Conservation (phyloP, 2,888 invertebrate species). For the Sabatieria punctata region DNA sequence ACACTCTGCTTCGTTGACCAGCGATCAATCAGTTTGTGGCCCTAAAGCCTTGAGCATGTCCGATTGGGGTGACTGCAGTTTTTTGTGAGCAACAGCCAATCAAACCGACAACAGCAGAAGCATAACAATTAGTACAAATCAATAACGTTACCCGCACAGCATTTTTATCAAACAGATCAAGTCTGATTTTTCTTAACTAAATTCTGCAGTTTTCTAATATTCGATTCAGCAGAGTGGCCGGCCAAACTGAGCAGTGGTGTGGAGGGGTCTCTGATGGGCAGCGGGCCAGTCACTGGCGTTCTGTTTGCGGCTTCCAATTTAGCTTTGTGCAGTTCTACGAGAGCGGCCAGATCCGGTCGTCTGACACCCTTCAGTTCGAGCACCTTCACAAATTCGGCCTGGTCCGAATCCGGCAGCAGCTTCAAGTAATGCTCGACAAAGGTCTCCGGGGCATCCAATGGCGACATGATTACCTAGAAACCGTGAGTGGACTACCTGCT, state of each 20-base stretch:
- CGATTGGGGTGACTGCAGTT: too few relatives aligned
- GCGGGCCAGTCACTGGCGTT: background rate
- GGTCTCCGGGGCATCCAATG: constrained; percentile 52
- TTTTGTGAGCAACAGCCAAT: too few relatives aligned
- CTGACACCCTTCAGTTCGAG: constrained; percentile 34
- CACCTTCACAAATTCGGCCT: constrained; percentile 71
- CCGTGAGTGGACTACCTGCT: too few relatives aligned
- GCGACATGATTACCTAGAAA: constrained; percentile 68
- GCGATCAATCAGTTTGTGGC: too few relatives aligned
- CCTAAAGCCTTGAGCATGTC: too few relatives aligned
- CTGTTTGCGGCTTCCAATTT: constrained; percentile 8
- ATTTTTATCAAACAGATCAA: too few relatives aligned
- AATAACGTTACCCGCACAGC: too few relatives aligned
- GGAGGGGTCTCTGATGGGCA: constrained; percentile 9
- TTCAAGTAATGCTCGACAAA: constrained; percentile 75
- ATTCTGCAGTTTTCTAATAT: constrained; percentile 45
- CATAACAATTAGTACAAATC: too few relatives aligned
- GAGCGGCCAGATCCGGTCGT: constrained; percentile 36
- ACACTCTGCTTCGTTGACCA: too few relatives aligned
- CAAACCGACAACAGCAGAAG: too few relatives aligned
- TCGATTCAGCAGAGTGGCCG: constrained; percentile 21
- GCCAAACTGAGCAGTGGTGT: constrained; percentile 15
- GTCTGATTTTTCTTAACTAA: constrained; percentile 44
- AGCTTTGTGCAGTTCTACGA: constrained; percentile 38
- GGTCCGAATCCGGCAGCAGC: constrained; percentile 68